Base-by-base conservation (phyloP, 2,797 vertebrate genomes). In the Phataginus tricuspis region DNA sequence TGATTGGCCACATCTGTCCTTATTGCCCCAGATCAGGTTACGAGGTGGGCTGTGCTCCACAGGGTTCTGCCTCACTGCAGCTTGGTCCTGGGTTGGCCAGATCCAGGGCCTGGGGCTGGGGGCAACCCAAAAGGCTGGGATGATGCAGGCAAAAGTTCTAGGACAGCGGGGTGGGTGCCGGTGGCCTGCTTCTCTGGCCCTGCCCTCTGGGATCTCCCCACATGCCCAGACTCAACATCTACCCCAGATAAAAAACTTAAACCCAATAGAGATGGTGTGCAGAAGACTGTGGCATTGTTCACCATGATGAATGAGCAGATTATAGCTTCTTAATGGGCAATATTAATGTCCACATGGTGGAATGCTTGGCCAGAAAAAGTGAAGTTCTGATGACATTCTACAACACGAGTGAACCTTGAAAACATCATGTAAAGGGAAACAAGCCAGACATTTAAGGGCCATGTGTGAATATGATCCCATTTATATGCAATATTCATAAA, bases 401-500 rank as follows among this genome's bases (percentile, higher is more conserved):
- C 19, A 1, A 2, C 23, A 0, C 19, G 6, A 12, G 59, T 4
- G 25, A 13, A 4, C 37, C 75, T 19, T 19, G 75, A 55, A 25
- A 34, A 27, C 3, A 0, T 25, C 8, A 1, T 18, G 31, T 51
- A 1, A 6, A 37, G 49, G 15, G 51, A 12, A 5, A 63, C 16
- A 80, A 57, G 8, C 55, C 31, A 1, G 4, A 31, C 7, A 1
- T 23, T 23, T 10, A 3, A 27, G 55, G 45, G 27, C 53, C 29
- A 4, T 4, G 10, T n/a, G 19, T n/a, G 53, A 9, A 12, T 45
- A 45, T 19, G n/a, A 7, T 2, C 2, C 23, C 15, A 4, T 7
- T 13, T 31, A 14, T 8, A 7, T 0, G 57, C 8, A 66, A 25
- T 1, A 7, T 8, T n/a, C 23, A 25, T 37, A n/a, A 12, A 31